Percentiles rank a stretch among this genome's conserved stretches.
phyloP scores from a whole-genome alignment of 2,888 invertebrate species.

The Clivina fossor region DNA sequence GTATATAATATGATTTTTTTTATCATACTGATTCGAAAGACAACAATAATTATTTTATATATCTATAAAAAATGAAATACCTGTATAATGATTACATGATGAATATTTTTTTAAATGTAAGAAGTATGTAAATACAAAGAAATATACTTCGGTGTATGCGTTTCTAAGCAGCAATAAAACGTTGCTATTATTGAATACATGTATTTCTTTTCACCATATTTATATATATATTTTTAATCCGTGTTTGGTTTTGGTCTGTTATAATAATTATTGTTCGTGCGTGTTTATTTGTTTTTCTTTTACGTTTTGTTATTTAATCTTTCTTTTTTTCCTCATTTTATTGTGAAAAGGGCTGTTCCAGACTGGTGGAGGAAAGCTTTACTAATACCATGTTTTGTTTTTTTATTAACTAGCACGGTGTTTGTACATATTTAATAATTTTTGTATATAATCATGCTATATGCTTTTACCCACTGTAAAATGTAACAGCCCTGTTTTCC shows the following conservation, averaged over 20 bases:
- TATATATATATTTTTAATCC: neutral
- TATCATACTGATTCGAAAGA: slow-evolving; percentile 8
- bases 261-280: slow-evolving; percentile 5
- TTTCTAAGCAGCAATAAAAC: slow-evolving; percentile 29
- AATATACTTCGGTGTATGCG: slow-evolving; percentile 22
- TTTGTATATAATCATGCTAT: neutral
- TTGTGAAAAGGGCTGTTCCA: slow-evolving; percentile 55
- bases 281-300: slow-evolving; percentile 9
- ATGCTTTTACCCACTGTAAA: slow-evolving; percentile 2
- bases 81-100: slow-evolving; percentile 30
- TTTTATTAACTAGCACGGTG: neutral
- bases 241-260: slow-evolving; percentile 4
- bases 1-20: slow-evolving; percentile 16
- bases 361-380: slow-evolving; percentile 48
- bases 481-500: slow-evolving; percentile 21
- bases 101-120: slow-evolving; percentile 32
- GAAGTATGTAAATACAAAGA: slow-evolving; percentile 18
- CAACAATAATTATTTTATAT: slow-evolving; percentile 15
- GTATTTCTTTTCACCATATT: slow-evolving; percentile 6
- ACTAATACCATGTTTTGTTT: slow-evolving; percentile 30
- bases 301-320: no score
- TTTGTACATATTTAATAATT: neutral
- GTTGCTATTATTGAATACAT: slow-evolving; percentile 22
- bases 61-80: slow-evolving; percentile 18
- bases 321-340: slow-evolving; percentile 12